Conservation (phyloP, 2,113 vertebrate species). For the Peromyscus californicus region DNA sequence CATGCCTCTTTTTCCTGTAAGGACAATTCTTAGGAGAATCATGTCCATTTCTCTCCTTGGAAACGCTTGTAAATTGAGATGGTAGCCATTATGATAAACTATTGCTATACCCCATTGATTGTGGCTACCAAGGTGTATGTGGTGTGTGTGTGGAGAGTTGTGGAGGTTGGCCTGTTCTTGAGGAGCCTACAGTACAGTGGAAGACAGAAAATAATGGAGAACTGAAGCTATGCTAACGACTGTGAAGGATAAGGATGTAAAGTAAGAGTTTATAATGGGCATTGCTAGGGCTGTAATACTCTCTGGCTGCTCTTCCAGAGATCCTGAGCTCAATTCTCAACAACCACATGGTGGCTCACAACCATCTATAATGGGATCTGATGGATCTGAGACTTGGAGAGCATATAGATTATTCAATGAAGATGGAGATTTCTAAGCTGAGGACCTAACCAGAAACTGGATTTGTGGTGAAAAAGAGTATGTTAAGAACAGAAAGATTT, state of each 20-base stretch:
- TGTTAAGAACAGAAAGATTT: neutral
- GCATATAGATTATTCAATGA: neutral
- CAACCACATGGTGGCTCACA: too few relatives aligned
- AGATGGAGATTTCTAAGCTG: neutral
- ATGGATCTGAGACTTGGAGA: neutral
- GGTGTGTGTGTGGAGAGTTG: neutral
- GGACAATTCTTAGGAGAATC: neutral
- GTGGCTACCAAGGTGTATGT: neutral
- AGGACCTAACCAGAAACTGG: neutral
- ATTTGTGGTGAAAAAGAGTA: neutral
- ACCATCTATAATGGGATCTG: too few relatives aligned
- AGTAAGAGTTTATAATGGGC: neutral
- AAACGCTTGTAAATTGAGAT: neutral
- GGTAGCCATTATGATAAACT: neutral
- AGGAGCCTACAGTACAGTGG: neutral
- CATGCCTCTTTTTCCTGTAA: neutral
- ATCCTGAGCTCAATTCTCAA: too few relatives aligned
- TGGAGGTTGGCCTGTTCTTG: neutral
- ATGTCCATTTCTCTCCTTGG: neutral
- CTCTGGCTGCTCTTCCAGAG: too few relatives aligned
- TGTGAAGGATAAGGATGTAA: neutral
- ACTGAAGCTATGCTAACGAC: neutral
- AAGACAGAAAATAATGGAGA: neutral
- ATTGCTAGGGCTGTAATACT: neutral
- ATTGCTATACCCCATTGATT: neutral